These are phyloP conservation scores for Adrianichthys oophorus DNA, from an alignment of 2,797 vertebrate genomes.

Conservation along the genomic window DNA sequence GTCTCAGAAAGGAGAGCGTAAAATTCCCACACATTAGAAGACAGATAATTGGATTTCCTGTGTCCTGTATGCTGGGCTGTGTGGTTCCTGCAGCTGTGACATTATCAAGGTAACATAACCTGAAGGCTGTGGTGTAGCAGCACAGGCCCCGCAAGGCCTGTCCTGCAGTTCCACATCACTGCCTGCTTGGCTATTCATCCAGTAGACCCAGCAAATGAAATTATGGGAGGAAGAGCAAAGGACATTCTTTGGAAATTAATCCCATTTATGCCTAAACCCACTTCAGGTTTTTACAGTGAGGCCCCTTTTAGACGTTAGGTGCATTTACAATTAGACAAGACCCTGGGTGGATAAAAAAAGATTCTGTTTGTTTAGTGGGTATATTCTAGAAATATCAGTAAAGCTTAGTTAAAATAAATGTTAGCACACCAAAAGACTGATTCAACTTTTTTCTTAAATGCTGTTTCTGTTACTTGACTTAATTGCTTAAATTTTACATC, in stretches of 20 bases:
- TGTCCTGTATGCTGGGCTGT: conserved; percentile 66
- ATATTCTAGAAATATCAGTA: conserved; percentile 30
- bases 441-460: background rate
- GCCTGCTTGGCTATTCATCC: conserved; percentile 81
- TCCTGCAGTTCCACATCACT: conserved; percentile 73
- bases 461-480: conserved; percentile 1
- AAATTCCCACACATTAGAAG: conserved; percentile 72
- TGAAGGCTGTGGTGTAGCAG: conserved; percentile 71
- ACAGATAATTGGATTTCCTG: conserved; percentile 73
- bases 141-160: conserved; percentile 68
- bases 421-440: background rate
- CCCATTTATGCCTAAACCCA: conserved; percentile 80
- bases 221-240: conserved; percentile 82
- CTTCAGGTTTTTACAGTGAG: conserved; percentile 76
- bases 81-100: conserved; percentile 74
- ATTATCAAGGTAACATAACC: conserved; percentile 82
- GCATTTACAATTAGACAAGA: conserved; percentile 76
- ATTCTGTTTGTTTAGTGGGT: conserved; percentile 46
- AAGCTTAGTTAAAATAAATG: conserved; percentile 1
- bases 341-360: conserved; percentile 54
- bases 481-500: background rate
- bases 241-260: conserved; percentile 83
- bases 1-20: conserved; percentile 69
- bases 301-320: conserved; percentile 67
- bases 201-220: conserved; percentile 81